Evolutionary conservation across 2,888 invertebrate genomes (phyloP), one percentile per base, ranked within the genome.

Genomic region (Chesias legatella): DNA sequence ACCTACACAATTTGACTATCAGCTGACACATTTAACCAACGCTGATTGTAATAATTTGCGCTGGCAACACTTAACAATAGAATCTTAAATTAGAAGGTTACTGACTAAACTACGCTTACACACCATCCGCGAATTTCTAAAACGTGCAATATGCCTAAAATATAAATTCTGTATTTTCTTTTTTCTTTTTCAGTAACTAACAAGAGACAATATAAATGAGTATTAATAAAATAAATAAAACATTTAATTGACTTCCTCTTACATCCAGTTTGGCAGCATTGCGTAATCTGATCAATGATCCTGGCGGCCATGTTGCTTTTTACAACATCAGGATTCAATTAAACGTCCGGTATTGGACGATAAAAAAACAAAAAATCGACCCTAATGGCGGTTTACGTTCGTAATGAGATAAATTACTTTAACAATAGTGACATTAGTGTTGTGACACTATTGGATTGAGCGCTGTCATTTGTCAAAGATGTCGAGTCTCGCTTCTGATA

Each of bases 231-330:
- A 47, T 46, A 43, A 42, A 77, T 77, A 82, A 84, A 76, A 74
- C 73, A 83, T 76, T 66, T 60, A 69, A 71, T 68, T 68, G 69
- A 72, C 73, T 74, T 75, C 72, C 73, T 67, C 60, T 56, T 62
- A 65, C 67, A 79, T 78, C 83, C 85, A 79, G 86, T 85, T 79
- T 67, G 73, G 81, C 77, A 72, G 70, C 82, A 82, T 85, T 80
- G 79, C 76, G 79, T 79, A 83, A 85, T 84, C 78, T 79, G 79
- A 81, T 81, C 84, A 85, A 79, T 83, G 82, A 78, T 82, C 76
- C 76, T 66, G 75, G 60, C 66, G 43, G 69, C 71, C 74, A 68
- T 72, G 53, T 70, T 78, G 58, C 43, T 74, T 78, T 80, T 76
- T 73, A 44, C 67, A 60, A 58, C 67, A 76, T 67, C 68, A 61